Percentiles rank a stretch among this genome's conserved stretches.
Conservation (phyloP, 2,888 invertebrate species). For the Acronicta alni region DNA sequence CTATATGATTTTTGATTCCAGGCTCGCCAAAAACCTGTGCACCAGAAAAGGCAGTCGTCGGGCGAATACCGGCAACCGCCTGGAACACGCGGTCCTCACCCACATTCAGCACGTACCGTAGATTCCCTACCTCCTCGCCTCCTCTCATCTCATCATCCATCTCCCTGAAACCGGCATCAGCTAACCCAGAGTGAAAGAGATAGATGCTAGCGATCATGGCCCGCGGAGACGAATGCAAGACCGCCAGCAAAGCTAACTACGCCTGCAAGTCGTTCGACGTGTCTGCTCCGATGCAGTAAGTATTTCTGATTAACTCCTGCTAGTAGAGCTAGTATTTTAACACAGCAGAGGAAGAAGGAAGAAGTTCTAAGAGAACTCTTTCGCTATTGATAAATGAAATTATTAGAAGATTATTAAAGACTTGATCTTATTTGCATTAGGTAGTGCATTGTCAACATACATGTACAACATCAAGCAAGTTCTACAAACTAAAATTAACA, state of each 20-base stretch:
- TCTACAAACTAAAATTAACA: too few species aligned
- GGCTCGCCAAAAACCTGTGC: constrained; percentile 94
- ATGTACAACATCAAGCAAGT: too few species aligned
- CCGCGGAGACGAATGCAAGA: constrained; percentile 87
- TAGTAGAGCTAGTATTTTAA: background rate
- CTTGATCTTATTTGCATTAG: too few species aligned
- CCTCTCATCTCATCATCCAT: constrained; percentile 63
- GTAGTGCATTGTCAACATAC: too few species aligned
- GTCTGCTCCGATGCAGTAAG: constrained; percentile 80
- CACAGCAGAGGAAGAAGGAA: too few species aligned
- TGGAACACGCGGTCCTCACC: constrained; percentile 95
- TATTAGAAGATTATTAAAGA: too few species aligned
- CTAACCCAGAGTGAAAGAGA: constrained; percentile 69
- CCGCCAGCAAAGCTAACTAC: constrained; percentile 79
- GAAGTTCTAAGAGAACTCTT: too few species aligned
- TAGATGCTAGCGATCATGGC: constrained; percentile 77
- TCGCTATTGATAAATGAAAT: too few species aligned
- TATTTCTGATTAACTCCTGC: constrained; percentile 14
- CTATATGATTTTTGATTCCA: constrained; percentile 74
- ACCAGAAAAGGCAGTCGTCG: constrained; percentile 95
- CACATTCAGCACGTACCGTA: constrained; percentile 96
- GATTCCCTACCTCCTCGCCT: constrained; percentile 62
- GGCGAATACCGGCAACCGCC: constrained; percentile 95
- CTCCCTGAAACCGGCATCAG: constrained; percentile 73
- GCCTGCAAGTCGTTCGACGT: constrained; percentile 82